Percentiles rank a stretch among this genome's conserved stretches.
These are phyloP conservation scores for Drosophila paulistorum DNA, from an alignment of 1,140 invertebrate species.

Conservation along the genomic window DNA sequence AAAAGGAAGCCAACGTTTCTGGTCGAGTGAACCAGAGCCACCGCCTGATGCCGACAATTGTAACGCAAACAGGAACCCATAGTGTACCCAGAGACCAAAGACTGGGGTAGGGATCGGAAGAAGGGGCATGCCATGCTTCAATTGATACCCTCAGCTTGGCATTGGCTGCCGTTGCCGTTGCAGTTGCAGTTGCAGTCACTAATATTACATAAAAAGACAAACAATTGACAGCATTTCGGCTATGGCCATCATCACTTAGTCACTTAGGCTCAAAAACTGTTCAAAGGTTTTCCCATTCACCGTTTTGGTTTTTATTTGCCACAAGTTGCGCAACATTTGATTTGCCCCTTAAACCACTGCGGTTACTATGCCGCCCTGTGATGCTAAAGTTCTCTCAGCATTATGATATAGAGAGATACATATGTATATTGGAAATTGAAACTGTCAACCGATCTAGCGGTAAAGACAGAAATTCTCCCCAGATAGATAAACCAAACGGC, in stretches of 20 bases:
- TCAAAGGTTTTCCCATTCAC: slow-evolving; percentile 38
- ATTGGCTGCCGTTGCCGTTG: slow-evolving; percentile 2
- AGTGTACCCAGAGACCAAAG: slow-evolving; percentile 39
- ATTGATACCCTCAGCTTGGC: slow-evolving; percentile 66
- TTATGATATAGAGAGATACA: slow-evolving; percentile 2
- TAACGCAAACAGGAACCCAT: slow-evolving; percentile 77
- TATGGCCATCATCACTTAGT: slow-evolving; percentile 9
- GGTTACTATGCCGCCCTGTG: not conserved
- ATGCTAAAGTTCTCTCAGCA: too few relatives aligned
- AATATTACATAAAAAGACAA: slow-evolving; percentile 61
- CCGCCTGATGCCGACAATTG: slow-evolving; percentile 43
- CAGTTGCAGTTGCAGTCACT: slow-evolving; percentile 37
- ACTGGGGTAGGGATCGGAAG: not conserved
- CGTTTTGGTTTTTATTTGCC: slow-evolving; percentile 31
- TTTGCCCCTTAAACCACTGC: slow-evolving; percentile 37
- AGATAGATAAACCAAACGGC: slow-evolving; percentile 12
- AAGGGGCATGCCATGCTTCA: slow-evolving; percentile 49
- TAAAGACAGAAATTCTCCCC: slow-evolving; percentile 20
- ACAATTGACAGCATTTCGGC: slow-evolving; percentile 52
- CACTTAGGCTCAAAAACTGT: not conserved
- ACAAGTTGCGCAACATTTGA: slow-evolving; percentile 55
- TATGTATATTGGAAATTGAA: slow-evolving; percentile 13
- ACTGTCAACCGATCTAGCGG: slow-evolving; percentile 27
- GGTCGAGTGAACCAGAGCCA: slow-evolving; percentile 58
- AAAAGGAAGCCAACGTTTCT: slow-evolving; percentile 76